These are phyloP conservation scores for Drosophila seclusa DNA, from an alignment of 2,888 invertebrate genomes.

Conservation along the genomic window DNA sequence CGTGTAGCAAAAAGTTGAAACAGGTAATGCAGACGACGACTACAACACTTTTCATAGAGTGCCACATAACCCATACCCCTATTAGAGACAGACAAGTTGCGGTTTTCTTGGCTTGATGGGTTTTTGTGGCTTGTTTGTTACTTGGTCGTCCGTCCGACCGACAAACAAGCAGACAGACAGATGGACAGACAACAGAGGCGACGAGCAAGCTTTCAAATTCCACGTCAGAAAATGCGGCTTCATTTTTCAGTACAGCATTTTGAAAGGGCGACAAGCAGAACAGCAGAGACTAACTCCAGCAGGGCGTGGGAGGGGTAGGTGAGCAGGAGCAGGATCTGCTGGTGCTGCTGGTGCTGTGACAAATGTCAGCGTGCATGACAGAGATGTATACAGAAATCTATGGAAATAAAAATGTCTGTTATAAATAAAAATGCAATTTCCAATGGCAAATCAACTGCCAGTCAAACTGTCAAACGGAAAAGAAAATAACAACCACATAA, in stretches of 20 bases:
- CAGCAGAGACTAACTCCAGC: background rate
- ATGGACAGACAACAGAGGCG: conserved; percentile 8
- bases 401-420: conserved; percentile 73
- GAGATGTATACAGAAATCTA: conserved; percentile 74
- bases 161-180: conserved; percentile 3
- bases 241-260: conserved; percentile 66
- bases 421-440: conserved; percentile 75
- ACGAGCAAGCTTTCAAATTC: conserved; percentile 55
- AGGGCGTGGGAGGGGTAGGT: background rate
- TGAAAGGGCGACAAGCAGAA: conserved; percentile 3
- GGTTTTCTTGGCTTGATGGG: conserved; percentile 74
- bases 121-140: conserved; percentile 76
- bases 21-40: conserved; percentile 40
- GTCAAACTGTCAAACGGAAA: conserved; percentile 64
- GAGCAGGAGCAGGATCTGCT: background rate
- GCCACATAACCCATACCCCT: background rate
- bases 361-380: conserved; percentile 67
- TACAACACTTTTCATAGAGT: conserved; percentile 16
- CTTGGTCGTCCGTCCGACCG: conserved; percentile 41
- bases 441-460: conserved; percentile 74
- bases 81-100: conserved; percentile 49
- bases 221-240: conserved; percentile 68
- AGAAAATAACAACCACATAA: conserved; percentile 12
- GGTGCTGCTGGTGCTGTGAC: conserved; percentile 38
- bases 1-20: conserved; percentile 23